Evolutionary conservation across 2,797 vertebrate genomes (phyloP), one percentile per base, ranked within the genome.

Genomic region (Acanthurus lineatus): DNA sequence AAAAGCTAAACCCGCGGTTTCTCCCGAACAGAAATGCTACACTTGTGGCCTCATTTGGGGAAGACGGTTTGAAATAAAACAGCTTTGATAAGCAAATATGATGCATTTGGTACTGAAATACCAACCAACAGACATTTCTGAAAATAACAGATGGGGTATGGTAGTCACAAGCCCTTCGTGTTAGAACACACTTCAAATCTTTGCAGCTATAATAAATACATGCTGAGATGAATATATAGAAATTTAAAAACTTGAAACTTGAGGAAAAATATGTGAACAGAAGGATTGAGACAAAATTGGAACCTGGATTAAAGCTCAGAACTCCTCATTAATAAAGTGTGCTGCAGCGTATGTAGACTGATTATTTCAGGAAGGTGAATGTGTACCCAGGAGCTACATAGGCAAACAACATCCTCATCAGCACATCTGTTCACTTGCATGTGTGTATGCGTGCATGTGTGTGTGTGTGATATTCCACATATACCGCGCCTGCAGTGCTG

Each of bases 371-470:
- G 64, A 66, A 56, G 63, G 53, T 69, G 59, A 77, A 16, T 65
- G 20, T 32, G 47, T 72, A 47, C 62, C 77, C 74, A 48, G 51
- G 68, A 82, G 81, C 63, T 25, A 9, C 5, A n/a, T 17, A n/a
- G 35, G 38, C 44, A 76, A 77, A 77, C 63, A 45, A 48, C 32
- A 0, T 51, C 62, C 40, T 54, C 74, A 76, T 62, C 65, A 61
- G 45, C 83, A 84, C 78, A 82, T 80, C 70, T 84, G 85, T 82
- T 84, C 69, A 16, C 49, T 35, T 44, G 38, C 48, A 22, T 71
- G 76, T 42, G 47, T 58, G 60, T 78, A 66, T 69, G 42, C 66
- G 70, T 79, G 69, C 69, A 42, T 68, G 71, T 56, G 35, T 76
- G 76, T 35, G 57, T 65, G 72, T 71, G 69, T 66, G 48, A 58